Conservation (phyloP, 30 jellyfish, hydroid and myxozoan species). For the Aurelia sp. region DNA sequence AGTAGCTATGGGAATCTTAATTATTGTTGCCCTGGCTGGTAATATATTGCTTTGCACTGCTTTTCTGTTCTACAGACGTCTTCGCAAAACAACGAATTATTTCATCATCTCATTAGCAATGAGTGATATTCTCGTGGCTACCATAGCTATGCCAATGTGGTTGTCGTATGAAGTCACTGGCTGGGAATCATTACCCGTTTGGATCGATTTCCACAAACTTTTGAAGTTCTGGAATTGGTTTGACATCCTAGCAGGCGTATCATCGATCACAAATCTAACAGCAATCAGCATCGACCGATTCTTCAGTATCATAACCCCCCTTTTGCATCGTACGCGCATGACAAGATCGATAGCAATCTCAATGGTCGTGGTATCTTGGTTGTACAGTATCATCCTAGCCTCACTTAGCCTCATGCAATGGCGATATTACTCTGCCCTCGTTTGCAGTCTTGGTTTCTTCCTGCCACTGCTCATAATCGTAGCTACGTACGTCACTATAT, state of each 20-base stretch:
- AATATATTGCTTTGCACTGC: constrained; percentile 76
- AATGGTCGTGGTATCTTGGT: constrained; percentile 72
- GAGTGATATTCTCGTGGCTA: constrained; percentile 84
- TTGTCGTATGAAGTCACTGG: constrained; percentile 75
- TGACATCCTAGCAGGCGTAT: constrained; percentile 82
- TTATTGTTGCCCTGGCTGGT: constrained; percentile 68
- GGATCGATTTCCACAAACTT: constrained; percentile 66
- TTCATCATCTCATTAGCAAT: constrained; percentile 79
- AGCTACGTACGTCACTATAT: constrained; percentile 60
- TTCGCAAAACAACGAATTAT: constrained; percentile 81
- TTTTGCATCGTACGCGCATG: constrained; percentile 81
- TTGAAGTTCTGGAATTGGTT: constrained; percentile 56
- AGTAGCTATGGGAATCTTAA: constrained; percentile 58
- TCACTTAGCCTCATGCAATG: constrained; percentile 36
- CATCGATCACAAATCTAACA: constrained; percentile 83
- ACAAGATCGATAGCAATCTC: constrained; percentile 49
- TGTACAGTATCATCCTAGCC: constrained; percentile 72
- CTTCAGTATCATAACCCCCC: constrained; percentile 83
- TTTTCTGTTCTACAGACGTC: constrained; percentile 70
- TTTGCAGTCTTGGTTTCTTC: constrained; percentile 67
- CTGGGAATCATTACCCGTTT: constrained; percentile 68
- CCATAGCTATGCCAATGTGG: constrained; percentile 91
- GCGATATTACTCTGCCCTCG: constrained; percentile 56
- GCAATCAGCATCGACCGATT: constrained; percentile 88
- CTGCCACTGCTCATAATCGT: constrained; percentile 72